phyloP scores from a whole-genome alignment of 2,888 invertebrate genomes.

The Sisyra nigra region DNA sequence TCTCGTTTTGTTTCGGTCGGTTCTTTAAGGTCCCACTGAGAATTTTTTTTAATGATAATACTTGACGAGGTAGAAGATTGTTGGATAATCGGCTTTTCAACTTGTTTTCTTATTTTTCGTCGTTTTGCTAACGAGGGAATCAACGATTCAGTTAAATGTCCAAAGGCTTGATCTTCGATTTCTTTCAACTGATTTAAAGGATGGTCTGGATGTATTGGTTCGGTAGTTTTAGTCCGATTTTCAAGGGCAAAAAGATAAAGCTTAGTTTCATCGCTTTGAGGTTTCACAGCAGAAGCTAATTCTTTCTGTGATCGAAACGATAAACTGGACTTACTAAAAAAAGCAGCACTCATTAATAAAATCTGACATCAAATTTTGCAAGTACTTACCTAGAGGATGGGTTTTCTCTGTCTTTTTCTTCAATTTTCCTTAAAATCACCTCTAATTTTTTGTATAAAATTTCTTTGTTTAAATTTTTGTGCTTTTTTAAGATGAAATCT shows the following conservation, averaged over 20 bases:
- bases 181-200: conserved; percentile 36
- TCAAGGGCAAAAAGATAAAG: conserved; percentile 20
- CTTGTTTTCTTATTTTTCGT: conserved; percentile 30
- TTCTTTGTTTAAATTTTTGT: conserved; percentile 19
- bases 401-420: conserved; percentile 4
- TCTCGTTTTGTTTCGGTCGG: conserved; percentile 11
- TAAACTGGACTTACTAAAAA: neutral
- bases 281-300: conserved; percentile 19
- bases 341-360: neutral
- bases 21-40: conserved; percentile 30
- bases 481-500: conserved; percentile 17
- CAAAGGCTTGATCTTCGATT: conserved; percentile 32
- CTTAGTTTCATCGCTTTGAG: conserved; percentile 22
- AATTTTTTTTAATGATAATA: conserved; percentile 8
- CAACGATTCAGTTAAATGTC: conserved; percentile 25
- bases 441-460: conserved; percentile 13
- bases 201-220: conserved; percentile 18
- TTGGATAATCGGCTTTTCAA: conserved; percentile 24
- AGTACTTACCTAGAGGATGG: neutral
- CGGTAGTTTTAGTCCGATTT: conserved; percentile 10
- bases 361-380: neutral
- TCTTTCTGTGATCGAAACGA: conserved; percentile 15
- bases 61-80: conserved; percentile 3
- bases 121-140: conserved; percentile 29
- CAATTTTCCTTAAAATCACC: conserved; percentile 12